Base-by-base conservation (phyloP, 2,888 invertebrate species). In the Pimpla rufipes region DNA sequence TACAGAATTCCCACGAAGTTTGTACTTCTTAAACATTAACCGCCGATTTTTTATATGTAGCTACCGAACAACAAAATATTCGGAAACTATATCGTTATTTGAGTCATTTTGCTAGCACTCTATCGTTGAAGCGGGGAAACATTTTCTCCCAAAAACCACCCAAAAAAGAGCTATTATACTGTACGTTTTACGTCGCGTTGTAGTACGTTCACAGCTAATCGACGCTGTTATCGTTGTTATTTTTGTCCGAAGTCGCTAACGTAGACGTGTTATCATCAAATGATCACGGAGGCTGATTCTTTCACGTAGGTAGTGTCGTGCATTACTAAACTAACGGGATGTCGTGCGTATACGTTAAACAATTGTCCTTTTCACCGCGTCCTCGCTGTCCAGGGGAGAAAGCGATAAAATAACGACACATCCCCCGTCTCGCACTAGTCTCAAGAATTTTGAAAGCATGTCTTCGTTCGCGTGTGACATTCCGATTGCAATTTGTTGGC, bases 1-100 rank as follows among this genome's bases (percentile, higher is more conserved):
- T 64, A 40, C 57, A 8, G 74, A 42, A 66, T 79, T 82, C 42
- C 47, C 42, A 78, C 67, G 55, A 75, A 82, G 80, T 82, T 82
- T 85, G 70, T 86, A 83, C 79, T 81, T 81, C 73, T 55, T 6
- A 59, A 62, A 75, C 37, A 50, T n/a, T 62, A 57, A 57, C 57
- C 71, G 16, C 62, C 76, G 76, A 57, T 55, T 81, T 78, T 81
- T 78, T 59, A 68, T 73, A 81, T 78, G 52, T 64, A 68, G 52
- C 50, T 40, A 64, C 55, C 52, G 74, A 77, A 18, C 29, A 5
- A 29, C 2, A 29, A n/a, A 68, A 74, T 75, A 79, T 73, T 73
- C 42, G 35, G 35, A 42, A 75, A 57, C 29, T 29, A 55, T 59
- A 70, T 70, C 7, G 47, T 74, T 62, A 45, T 11, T 62, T 18